Conservation (phyloP, 2,797 vertebrate species). For the Pangasius krempfi region DNA sequence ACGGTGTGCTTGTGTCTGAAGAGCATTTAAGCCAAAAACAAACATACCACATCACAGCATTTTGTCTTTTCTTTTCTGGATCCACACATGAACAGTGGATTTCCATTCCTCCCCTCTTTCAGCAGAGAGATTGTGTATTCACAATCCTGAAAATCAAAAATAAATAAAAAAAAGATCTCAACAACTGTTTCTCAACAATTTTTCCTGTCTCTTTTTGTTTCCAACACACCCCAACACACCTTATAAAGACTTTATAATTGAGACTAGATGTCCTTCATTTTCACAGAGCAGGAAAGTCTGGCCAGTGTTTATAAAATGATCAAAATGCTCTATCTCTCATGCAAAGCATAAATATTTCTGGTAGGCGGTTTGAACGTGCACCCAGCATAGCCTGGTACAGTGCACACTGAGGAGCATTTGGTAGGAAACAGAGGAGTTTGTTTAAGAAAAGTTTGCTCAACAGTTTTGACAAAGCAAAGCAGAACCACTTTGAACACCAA, state of each 20-base stretch:
- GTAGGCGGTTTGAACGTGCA: not conserved
- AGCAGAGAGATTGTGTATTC: conserved; percentile 58
- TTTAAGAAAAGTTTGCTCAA: not conserved
- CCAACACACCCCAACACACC: not conserved
- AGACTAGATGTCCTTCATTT: not conserved
- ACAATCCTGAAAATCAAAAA: conserved; percentile 54
- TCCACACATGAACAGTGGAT: conserved; percentile 62
- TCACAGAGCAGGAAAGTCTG: not conserved
- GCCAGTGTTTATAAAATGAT: not conserved
- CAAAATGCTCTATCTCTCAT: not conserved
- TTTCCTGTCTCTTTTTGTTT: not conserved
- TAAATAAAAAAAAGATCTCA: not conserved
- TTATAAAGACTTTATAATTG: not conserved
- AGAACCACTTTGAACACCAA: not conserved
- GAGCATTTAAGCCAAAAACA: not conserved
- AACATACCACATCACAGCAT: conserved; percentile 69
- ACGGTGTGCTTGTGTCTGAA: not conserved
- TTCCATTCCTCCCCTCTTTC: conserved; percentile 29
- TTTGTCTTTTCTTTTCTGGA: fast-evolving
- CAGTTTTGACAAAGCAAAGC: not conserved
- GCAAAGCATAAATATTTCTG: not conserved
- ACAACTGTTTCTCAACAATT: too few species aligned
- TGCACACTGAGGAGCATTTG: not conserved
- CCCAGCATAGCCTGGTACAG: not conserved
- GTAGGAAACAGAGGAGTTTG: not conserved